Evolutionary conservation across 2,113 vertebrate genomes (phyloP), one percentile per base, ranked within the genome.

Genomic region (Zonotrichia leucophrys): DNA sequence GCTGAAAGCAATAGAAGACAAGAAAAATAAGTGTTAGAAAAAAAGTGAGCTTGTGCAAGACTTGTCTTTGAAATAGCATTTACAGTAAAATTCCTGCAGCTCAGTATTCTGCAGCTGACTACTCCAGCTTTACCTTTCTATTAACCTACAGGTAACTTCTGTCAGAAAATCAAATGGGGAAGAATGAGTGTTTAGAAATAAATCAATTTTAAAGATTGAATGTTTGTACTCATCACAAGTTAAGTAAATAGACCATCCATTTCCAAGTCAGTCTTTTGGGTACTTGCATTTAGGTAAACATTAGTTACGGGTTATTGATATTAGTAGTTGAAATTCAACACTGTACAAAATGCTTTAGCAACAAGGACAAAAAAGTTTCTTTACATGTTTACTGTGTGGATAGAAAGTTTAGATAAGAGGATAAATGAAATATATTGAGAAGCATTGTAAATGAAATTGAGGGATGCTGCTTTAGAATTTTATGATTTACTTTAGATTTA

Each of bases 131-230:
- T 95, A 78, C 95, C 97, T 97, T 97, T 96, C 95, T 96, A 78
- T 77, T 72, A 88, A 70, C 90, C 96, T 96, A 86, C 19, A 89
- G 93, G 94, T 97, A 97, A 96, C 96, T 97, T 97, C 96, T 96
- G 92, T 95, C 94, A 94, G 92, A 87, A 96, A 97, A 98, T 97
- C 96, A 96, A 98, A 97, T 80, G 95, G 63, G 85, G 94, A 96
- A 95, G 58, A 79, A 92, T 88, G 92, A 90, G 63, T 56, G 28
- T 97, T 96, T 96, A 94, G 90, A 97, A 97, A 92, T 90, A 96
- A 95, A 96, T 94, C 74, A 92, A 82, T 94, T 89, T 91, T 87
- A 93, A 97, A 73, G 91, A 91, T 62, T 90, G 74, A 88, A 69
- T 84, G 59, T 87, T 95, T 67, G 75, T 89, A 93, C 56, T 97